Evolutionary conservation across 2,797 vertebrate species (phyloP).

Genomic region (Crypturellus tataupa): DNA sequence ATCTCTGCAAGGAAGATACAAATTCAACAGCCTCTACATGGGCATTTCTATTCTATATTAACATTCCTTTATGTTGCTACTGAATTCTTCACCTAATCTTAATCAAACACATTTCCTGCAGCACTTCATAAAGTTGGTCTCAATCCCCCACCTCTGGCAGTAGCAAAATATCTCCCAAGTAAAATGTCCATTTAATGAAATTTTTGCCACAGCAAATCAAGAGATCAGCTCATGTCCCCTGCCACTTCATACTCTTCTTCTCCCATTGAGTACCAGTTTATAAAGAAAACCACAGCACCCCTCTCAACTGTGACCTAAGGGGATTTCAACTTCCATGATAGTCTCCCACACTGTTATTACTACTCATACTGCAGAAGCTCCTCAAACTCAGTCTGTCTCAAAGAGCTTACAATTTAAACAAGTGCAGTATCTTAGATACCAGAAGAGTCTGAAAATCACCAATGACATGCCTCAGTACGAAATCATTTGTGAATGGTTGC

Average conservation of each 20-base stretch:
- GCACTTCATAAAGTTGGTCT: background rate
- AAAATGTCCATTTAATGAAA: background rate
- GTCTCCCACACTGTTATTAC: background rate
- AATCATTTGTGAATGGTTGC: background rate
- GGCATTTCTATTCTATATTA: background rate
- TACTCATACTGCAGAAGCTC: background rate
- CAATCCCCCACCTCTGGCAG: background rate
- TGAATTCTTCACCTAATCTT: background rate
- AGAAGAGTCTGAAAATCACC: background rate
- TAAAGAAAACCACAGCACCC: background rate
- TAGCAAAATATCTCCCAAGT: background rate
- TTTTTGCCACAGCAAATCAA: background rate
- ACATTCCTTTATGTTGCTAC: background rate
- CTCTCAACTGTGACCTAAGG: background rate
- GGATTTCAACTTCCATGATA: background rate
- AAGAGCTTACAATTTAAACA: background rate
- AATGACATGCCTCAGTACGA: background rate
- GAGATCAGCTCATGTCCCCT: background rate
- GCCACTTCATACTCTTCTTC: background rate
- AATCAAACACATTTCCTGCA: background rate
- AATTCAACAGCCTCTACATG: background rate
- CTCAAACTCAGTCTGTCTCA: background rate
- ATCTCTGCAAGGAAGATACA: background rate
- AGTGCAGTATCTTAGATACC: background rate
- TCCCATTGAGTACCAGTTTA: accelerated